phyloP scores from a whole-genome alignment of 2,113 vertebrate genomes.

The Bubo scandiacus region DNA sequence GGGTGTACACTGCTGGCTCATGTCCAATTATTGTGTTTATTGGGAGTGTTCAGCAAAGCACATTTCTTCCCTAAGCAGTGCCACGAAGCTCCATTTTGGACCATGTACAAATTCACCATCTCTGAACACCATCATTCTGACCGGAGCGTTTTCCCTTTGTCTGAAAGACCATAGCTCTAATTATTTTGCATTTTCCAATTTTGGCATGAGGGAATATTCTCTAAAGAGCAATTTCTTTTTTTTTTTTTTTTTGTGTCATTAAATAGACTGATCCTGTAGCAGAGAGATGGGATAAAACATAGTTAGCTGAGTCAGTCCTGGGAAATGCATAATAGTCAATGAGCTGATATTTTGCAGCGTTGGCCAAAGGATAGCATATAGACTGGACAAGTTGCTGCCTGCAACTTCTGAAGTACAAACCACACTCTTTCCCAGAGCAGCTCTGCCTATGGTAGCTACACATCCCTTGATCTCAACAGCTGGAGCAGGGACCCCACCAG shows the following conservation, averaged over 20 bases:
- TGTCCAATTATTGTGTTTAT: background rate
- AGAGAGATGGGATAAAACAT: background rate
- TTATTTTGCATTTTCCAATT: background rate
- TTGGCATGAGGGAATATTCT: background rate
- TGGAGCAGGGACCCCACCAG: background rate
- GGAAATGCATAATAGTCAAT: background rate
- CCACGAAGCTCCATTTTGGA: background rate
- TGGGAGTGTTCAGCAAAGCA: background rate
- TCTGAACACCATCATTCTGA: background rate
- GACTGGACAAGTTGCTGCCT: background rate
- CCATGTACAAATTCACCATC: background rate
- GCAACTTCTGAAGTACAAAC: background rate
- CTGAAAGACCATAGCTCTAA: background rate
- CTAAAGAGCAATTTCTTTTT: background rate
- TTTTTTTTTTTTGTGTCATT: background rate
- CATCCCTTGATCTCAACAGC: background rate
- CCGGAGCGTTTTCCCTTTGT: background rate
- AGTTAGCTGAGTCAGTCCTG: background rate
- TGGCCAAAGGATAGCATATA: background rate
- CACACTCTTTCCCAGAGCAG: background rate
- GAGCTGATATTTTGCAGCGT: background rate
- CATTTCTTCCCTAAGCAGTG: background rate
- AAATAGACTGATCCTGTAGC: background rate
- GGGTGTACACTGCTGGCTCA: accelerated
- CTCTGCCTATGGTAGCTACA: background rate